Evolutionary conservation across 2,888 invertebrate genomes (phyloP), one percentile per base, ranked within the genome.

Genomic region (Noctua comes): DNA sequence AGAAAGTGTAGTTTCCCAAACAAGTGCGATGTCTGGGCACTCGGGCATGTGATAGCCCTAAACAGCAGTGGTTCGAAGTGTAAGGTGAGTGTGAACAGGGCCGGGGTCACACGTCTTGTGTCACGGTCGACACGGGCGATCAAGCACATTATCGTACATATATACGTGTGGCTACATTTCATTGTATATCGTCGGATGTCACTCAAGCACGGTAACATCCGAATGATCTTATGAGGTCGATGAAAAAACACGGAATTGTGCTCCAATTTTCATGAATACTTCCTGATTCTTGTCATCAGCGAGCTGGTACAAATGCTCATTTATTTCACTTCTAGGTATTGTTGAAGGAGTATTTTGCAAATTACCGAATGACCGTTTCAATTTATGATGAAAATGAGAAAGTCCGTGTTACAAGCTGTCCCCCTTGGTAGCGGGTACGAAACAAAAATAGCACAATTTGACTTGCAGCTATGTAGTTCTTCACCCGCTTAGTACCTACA

Each of bases 71-170:
- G 72, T 83, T 88, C 82, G 83, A 88, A 87, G 83, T 84, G 83
- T 88, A 86, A 87, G 86, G 88, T 87, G 81, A 88, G 77, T 89
- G 87, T 87, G 83, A 86, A 88, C 85, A 87, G 85, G 82, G 85
- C 87, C 94, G 91, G 91, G 96, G 96, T 88, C 95, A 79, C 95
- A 94, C 95, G 96, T 94, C 92, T 48, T 80, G 91, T 94, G 96
- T 95, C 96, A 96, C 91, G 96, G 96, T 91, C 95, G 13, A 79
- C 21, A 36, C 64, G 36, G 8, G 36, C 64, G 77, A 77, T 79
- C 76, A 76, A 76, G 65, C 64, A 79, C 73, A 68, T 85, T 81
- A 86, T 78, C 79, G 68, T 13, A 72, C 21, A 65, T n/a, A 36
- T 62, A 71, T 62, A 71, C 68, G 36, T 83, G 54, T 66, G 13